These are phyloP conservation scores for Resseliella maxima DNA, from an alignment of 2,888 invertebrate species.

Conservation along the genomic window DNA sequence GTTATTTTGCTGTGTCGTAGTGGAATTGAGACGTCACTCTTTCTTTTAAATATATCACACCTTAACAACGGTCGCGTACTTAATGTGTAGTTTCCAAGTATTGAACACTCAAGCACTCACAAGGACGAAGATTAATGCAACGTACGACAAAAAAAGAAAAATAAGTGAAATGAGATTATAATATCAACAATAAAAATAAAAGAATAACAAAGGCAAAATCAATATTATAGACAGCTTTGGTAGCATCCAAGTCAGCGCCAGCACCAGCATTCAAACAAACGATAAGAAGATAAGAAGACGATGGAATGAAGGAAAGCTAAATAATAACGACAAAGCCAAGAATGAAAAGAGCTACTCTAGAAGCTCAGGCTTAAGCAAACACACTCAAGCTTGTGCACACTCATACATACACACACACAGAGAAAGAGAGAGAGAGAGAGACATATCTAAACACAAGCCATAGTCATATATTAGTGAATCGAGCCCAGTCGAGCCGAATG, in stretches of 20 bases:
- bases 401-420: not conserved
- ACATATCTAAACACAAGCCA: no score
- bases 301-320: not conserved
- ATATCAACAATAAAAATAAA: conserved; percentile 5
- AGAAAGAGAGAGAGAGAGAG: no score
- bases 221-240: conserved; percentile 4
- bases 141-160: not conserved
- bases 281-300: not conserved
- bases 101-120: not conserved
- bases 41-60: not conserved
- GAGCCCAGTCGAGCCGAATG: not conserved
- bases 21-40: not conserved
- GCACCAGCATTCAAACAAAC: not conserved
- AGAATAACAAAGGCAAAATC: conserved; percentile 41
- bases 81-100: not conserved
- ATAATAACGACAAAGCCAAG: not conserved
- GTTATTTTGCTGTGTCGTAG: not conserved
- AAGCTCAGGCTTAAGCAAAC: not conserved
- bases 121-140: conserved; percentile 4
- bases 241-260: not conserved
- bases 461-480: not conserved
- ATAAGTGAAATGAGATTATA: not conserved
- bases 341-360: not conserved
- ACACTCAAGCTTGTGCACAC: not conserved
- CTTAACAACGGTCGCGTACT: not conserved